These are phyloP conservation scores for Xestia c-nigrum DNA, from an alignment of 2,888 invertebrate species.

Conservation along the genomic window DNA sequence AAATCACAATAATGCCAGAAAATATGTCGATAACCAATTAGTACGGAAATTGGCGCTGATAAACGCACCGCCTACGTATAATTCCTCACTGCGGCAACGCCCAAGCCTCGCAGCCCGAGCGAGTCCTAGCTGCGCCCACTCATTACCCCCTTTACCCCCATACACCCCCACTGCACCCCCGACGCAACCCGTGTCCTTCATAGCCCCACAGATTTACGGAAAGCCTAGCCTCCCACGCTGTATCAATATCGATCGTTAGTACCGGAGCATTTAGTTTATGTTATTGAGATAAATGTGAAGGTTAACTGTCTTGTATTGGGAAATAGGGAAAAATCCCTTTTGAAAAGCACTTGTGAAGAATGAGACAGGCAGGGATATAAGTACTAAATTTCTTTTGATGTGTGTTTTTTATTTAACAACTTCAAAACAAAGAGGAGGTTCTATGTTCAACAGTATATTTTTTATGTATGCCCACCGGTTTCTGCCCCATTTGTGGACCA, in stretches of 20 bases:
- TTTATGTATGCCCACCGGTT: too few relatives aligned
- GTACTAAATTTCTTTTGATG: background rate
- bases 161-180: constrained; percentile 35
- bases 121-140: constrained; percentile 53
- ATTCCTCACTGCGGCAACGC: constrained; percentile 23
- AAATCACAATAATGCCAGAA: background rate
- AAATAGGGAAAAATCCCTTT: background rate
- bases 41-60: background rate
- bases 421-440: too few relatives aligned
- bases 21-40: background rate
- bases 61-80: constrained; percentile 4
- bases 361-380: background rate
- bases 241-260: constrained; percentile 45
- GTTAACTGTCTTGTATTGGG: background rate
- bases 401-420: background rate
- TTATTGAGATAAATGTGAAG: constrained; percentile 4
- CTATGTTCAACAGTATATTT: too few relatives aligned
- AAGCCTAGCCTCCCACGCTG: constrained; percentile 48
- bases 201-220: constrained; percentile 27
- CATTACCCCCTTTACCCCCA: constrained; percentile 11
- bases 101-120: constrained; percentile 42
- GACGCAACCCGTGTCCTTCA: constrained; percentile 41
- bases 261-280: background rate
- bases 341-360: background rate
- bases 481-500: too few relatives aligned